phyloP scores from a whole-genome alignment of 2,888 invertebrate genomes.

The Phytoseiulus persimilis region DNA sequence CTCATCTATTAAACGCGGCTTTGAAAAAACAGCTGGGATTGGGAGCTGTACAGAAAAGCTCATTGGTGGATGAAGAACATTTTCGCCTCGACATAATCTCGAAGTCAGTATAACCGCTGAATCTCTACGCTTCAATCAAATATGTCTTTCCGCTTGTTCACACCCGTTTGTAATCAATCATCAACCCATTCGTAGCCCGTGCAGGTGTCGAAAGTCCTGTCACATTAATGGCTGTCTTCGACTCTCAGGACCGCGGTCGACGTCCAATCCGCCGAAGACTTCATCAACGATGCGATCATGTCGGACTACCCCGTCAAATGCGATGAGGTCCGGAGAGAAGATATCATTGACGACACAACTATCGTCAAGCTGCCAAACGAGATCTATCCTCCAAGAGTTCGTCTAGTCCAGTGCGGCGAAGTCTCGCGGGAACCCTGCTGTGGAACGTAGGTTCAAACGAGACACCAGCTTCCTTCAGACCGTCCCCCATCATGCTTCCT shows the following conservation, averaged over 20 bases:
- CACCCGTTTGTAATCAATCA: too few relatives aligned
- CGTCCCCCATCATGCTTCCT: too few relatives aligned
- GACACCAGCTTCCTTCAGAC: too few relatives aligned
- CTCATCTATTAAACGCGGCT: constrained; percentile 7
- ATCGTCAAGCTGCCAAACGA: constrained; percentile 12
- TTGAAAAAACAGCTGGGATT: constrained; percentile 6
- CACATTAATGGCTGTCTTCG: too few relatives aligned
- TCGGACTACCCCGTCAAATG: not conserved
- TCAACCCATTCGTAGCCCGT: too few relatives aligned
- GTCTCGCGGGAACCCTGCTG: constrained; percentile 13
- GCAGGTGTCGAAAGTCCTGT: too few relatives aligned
- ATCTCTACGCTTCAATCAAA: not conserved
- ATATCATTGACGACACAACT: not conserved
- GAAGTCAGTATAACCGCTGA: not conserved
- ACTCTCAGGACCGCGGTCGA: not conserved
- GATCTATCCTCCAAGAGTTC: constrained; percentile 14
- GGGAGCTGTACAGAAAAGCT: not conserved
- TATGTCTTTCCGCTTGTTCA: too few relatives aligned
- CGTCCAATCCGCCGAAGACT: not conserved
- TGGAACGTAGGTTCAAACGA: constrained; percentile 55
- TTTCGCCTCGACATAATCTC: constrained; percentile 8
- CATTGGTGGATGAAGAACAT: not conserved
- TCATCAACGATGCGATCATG: constrained; percentile 7
- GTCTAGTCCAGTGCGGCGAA: constrained; percentile 39
- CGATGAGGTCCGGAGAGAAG: not conserved